Evolutionary conservation across 92 coral and sea anemone genomes (phyloP), one percentile per base, ranked within the genome.

Genomic region (Zoanthus sansibaricus): DNA sequence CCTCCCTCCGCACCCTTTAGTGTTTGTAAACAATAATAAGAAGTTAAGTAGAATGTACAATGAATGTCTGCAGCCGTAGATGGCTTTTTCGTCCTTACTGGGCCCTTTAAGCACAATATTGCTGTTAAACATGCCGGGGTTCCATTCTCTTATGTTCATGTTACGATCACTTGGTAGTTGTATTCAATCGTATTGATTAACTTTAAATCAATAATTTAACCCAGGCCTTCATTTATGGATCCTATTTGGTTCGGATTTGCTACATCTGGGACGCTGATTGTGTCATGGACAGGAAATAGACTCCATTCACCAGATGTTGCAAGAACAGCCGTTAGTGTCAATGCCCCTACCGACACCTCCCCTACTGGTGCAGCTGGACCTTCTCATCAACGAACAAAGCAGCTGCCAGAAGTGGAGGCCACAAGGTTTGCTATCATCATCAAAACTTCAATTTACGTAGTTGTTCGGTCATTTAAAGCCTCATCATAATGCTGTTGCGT

Each of bases 201-300:
- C 14, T 49, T 10, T 15, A 42, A 6, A 47, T 33, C 17, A 2
- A 15, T 9, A 51, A 25, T 47, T 18, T 0, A 4, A 54, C 33
- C 32, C 70, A 97, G 96, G 55, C 87, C 98, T 1, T 89, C 94
- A n/a, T 76, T 87, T 33, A 91, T 97, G 95, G 98, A 93, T 83
- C 95, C 98, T 37, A 93, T 92, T 70, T 97, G 98, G 98, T 97
- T 97, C 77, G 94, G 96, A 75, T 93, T 93, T 89, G 94, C 94
- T 9, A 91, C 95, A 51, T 92, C 95, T 67, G 99, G 98, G 83
- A 90, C 96, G 7, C 83, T 97, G 48, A 97, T 94, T 67, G 87
- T 88, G 33, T 86, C 98, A 9, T 94, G 98, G 98, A 75, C 95
- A 32, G 98, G 98, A n/a, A 66, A 46, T 7, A 88, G 83, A 75